Conservation (phyloP, 1,140 invertebrate species). For the Lamellibrachia luymesi region DNA sequence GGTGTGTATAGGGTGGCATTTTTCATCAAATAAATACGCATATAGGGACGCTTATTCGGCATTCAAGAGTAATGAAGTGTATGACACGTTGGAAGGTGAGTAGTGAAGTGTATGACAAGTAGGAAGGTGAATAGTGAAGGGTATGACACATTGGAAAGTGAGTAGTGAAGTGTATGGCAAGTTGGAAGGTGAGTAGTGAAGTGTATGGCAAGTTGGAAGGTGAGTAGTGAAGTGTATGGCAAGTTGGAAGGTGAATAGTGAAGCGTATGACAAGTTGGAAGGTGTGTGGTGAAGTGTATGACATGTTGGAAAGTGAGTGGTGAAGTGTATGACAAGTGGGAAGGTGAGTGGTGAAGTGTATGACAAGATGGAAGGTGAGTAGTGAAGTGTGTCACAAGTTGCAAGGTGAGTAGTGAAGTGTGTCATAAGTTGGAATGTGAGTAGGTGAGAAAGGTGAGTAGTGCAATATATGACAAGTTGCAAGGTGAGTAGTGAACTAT, state of each 20-base stretch:
- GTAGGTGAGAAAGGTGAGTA: background rate
- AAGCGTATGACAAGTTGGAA: background rate
- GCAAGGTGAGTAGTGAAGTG: background rate
- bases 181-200: background rate
- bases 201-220: background rate
- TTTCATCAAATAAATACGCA: no score
- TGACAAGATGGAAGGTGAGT: background rate
- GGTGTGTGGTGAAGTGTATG: background rate
- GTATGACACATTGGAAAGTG: background rate
- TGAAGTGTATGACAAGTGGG: background rate
- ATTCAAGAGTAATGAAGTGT: background rate
- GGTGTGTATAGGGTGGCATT: no score
- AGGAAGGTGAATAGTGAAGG: background rate
- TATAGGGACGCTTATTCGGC: no score
- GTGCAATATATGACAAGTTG: no score
- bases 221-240: background rate
- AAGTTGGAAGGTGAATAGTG: background rate
- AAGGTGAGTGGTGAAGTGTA: background rate
- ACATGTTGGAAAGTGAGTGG: background rate
- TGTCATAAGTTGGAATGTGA: background rate
- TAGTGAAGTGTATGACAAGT: background rate
- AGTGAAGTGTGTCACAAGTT: background rate
- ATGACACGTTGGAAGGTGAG: background rate
- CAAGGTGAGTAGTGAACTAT: no score
- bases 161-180: background rate